Conservation (phyloP, 2,113 vertebrate species). For the Equus quagga region DNA sequence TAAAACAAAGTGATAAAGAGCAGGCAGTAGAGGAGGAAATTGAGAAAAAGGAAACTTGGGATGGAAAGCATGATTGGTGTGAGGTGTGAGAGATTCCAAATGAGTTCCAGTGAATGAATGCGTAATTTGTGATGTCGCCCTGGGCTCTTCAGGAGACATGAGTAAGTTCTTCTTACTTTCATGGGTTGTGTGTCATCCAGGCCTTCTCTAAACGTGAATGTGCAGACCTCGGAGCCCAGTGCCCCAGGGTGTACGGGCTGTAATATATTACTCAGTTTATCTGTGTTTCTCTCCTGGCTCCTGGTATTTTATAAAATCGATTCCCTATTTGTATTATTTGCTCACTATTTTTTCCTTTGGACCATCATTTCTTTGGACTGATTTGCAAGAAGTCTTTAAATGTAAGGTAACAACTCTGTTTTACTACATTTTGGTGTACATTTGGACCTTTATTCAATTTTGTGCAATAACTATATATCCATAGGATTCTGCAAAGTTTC, state of each 20-base stretch:
- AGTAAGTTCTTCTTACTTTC: background rate
- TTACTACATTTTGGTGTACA: constrained; percentile 8
- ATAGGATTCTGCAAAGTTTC: background rate
- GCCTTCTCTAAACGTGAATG: background rate
- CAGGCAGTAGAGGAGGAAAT: background rate
- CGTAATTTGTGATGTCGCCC: background rate
- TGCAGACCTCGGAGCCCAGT: accelerated
- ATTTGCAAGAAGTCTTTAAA: constrained; percentile 8
- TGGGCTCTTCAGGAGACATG: background rate
- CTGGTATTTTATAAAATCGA: constrained; percentile 11
- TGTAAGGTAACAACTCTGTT: background rate
- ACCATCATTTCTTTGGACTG: background rate
- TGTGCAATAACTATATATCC: background rate
- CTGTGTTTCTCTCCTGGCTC: background rate
- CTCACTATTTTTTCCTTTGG: background rate
- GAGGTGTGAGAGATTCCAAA: background rate
- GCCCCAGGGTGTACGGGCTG: background rate
- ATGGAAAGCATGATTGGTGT: background rate
- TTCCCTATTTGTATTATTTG: background rate
- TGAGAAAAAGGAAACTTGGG: background rate
- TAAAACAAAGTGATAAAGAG: background rate
- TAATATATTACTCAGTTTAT: background rate
- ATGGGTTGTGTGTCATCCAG: no score
- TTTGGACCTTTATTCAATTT: background rate
- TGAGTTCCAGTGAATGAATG: background rate